A percentile compares a stretch with the other conserved stretches of the same genome.
These are phyloP conservation scores for Bufotes viridis DNA, from an alignment of 2,797 vertebrate genomes.

Conservation along the genomic window DNA sequence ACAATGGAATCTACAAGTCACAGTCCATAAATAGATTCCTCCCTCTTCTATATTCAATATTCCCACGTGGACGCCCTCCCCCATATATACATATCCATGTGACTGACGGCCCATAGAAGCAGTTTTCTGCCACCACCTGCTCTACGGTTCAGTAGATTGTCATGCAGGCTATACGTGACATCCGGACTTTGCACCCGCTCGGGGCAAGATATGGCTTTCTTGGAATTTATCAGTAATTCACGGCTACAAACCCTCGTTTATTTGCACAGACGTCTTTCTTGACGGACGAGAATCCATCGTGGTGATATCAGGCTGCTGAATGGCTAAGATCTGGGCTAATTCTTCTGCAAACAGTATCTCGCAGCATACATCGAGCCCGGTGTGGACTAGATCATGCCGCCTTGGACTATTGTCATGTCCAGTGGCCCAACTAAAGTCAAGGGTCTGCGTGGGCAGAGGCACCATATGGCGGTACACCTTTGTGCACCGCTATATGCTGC, in stretches of 20 bases:
- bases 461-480: too few relatives aligned
- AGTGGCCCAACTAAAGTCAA: too few relatives aligned
- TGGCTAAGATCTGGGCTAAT: background rate
- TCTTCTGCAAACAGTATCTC: background rate
- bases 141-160: background rate
- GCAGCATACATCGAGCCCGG: too few relatives aligned
- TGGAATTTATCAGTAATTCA: background rate
- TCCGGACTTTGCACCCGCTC: slow-evolving; percentile 15
- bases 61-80: background rate
- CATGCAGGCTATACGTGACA: background rate
- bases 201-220: background rate
- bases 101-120: background rate
- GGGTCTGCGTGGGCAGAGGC: too few relatives aligned
- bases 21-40: too few relatives aligned
- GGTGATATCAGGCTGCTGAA: background rate
- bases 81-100: background rate
- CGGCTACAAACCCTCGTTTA: background rate
- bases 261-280: background rate
- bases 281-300: background rate
- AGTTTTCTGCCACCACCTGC: background rate
- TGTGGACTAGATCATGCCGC: too few relatives aligned
- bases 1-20: too few relatives aligned
- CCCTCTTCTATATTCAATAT: too few relatives aligned
- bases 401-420: too few relatives aligned
- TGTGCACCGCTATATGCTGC: too few relatives aligned